Base-by-base conservation (phyloP, 2,888 invertebrate genomes). In the Eubasilissa splendida region DNA sequence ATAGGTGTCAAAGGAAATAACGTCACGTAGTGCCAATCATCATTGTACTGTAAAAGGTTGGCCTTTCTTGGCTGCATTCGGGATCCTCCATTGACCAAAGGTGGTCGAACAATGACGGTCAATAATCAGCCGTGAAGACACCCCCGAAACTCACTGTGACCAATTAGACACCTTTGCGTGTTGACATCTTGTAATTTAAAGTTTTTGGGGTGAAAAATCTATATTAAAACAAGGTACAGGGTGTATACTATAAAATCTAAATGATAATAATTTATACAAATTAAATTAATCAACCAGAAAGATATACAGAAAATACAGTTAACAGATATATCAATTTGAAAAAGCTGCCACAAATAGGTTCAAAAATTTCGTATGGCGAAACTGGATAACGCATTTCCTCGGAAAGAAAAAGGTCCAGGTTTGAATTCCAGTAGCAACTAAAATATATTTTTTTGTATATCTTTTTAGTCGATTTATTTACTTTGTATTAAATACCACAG, bases 201-300 rank as follows among this genome's bases (percentile, higher is more conserved):
- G 74, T 74, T 74, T 74, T 42, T 74, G 52, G 74, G 74, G 74
- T 74, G 74, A 74, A 74, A 74, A 74, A 74, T 74, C 58, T 74
- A 74, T 74, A 74, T 74, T 74, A 59, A 74, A 71, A 50, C 42
- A 11, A 14, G 60, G 4, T 4, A 75, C 52, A 75, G 60, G 50
- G 56, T 52, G 10, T 60, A 56, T 31, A 68, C 31, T 12, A 7
- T 42, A 42, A 42, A 42, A 42, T 42, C 1, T 42, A 42, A 42
- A 42, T 42, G 7, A 42, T 42, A 42, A 42, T 42, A 42, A 42
- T 42, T 42, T 42, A 42, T 22, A 22, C 22, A 22, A 22, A 22
- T 22, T 22, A 22, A 1, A 22, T 22, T 22, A 22, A 22, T 22
- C 22, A 22, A 22, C 22, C 22, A 22, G 22, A n/a, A n/a, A n/a